A percentile compares a stretch with the other conserved stretches of the same genome.
Evolutionary conservation across 1,140 invertebrate genomes (phyloP).

Genomic region (Pararge aegeria): DNA sequence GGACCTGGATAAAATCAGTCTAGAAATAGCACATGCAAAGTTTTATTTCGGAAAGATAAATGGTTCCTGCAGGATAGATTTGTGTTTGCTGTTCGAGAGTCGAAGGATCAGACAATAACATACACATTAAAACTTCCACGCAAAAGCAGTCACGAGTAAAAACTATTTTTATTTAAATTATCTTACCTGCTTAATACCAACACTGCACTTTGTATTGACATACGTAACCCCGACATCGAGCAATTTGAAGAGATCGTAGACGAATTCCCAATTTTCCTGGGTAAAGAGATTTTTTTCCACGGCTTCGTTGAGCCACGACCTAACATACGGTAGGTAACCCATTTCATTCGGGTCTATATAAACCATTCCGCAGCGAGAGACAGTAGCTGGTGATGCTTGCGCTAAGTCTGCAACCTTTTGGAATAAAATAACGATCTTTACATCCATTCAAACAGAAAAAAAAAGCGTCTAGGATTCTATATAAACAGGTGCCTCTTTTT

Average conservation of each 20-base stretch:
- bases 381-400: slow-evolving; percentile 93
- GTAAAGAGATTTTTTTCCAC: slow-evolving; percentile 57
- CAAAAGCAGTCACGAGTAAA: no score
- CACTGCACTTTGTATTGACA: slow-evolving; percentile 60
- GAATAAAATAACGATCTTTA: not conserved
- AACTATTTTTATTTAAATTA: no score
- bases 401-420: slow-evolving; percentile 89
- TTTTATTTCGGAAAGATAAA: no score
- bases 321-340: slow-evolving; percentile 76
- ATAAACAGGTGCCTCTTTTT: no score
- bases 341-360: slow-evolving; percentile 92
- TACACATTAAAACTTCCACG: no score
- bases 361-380: slow-evolving; percentile 93
- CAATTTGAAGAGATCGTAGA: slow-evolving; percentile 81
- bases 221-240: slow-evolving; percentile 79
- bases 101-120: no score
- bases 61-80: no score
- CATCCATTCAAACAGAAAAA: no score
- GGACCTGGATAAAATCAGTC: no score
- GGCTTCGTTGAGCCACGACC: slow-evolving; percentile 57
- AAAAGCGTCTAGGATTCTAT: no score
- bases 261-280: slow-evolving; percentile 79
- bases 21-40: no score
- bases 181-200: slow-evolving; percentile 69
- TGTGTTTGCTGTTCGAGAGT: no score